These are phyloP conservation scores for Heptranchias perlo DNA, from an alignment of 2,113 vertebrate species.

Conservation along the genomic window DNA sequence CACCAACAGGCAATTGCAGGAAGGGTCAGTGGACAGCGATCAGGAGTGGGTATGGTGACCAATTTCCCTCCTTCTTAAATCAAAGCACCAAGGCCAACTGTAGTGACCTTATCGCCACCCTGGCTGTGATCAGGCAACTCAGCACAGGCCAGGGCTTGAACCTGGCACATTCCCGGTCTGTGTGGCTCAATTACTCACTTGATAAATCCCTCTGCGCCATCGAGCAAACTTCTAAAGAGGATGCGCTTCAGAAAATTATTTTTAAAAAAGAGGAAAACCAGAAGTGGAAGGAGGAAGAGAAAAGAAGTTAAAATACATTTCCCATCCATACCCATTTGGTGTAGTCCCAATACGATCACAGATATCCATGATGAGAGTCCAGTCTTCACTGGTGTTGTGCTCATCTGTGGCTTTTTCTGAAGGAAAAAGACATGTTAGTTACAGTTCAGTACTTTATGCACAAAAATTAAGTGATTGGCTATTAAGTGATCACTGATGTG, in stretches of 20 bases:
- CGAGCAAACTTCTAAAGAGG: neutral
- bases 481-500: neutral
- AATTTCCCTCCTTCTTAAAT: neutral
- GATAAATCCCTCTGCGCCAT: neutral
- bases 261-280: neutral
- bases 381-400: slow-evolving; percentile 85
- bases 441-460: neutral
- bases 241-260: slow-evolving; percentile 19
- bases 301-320: neutral
- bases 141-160: neutral
- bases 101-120: neutral
- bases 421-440: slow-evolving; percentile 44
- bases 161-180: neutral
- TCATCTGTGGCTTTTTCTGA: slow-evolving; percentile 94
- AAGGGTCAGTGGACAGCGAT: neutral
- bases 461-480: too few species aligned
- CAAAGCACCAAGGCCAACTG: neutral
- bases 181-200: neutral
- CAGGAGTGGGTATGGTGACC: neutral
- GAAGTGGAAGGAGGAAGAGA: neutral
- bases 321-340: slow-evolving; percentile 74
- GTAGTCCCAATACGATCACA: slow-evolving; percentile 87
- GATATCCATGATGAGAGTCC: slow-evolving; percentile 95
- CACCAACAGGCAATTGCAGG: too few species aligned
- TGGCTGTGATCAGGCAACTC: neutral